Evolutionary conservation across 2,888 invertebrate genomes (phyloP).

Genomic region (Chloroclysta siterata): DNA sequence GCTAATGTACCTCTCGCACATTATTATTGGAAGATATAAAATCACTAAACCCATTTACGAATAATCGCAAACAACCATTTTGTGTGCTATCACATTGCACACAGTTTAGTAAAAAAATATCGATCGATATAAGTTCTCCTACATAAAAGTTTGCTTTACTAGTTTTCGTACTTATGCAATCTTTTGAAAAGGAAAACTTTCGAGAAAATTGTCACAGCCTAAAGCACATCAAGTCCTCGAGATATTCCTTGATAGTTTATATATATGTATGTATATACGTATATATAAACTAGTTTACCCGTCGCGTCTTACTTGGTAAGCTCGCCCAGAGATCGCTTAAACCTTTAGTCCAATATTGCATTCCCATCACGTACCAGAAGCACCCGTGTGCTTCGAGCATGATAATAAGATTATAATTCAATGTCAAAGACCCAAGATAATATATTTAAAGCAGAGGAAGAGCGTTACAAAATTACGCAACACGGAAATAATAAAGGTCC

Average conservation of each 20-base stretch:
- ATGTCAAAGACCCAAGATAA: slow-evolving; percentile 51
- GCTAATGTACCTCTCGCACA: too few relatives aligned
- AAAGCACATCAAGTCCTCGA: slow-evolving; percentile 1
- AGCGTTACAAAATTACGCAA: slow-evolving; percentile 37
- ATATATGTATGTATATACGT: too few relatives aligned
- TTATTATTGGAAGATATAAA: too few relatives aligned
- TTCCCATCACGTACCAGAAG: slow-evolving; percentile 48
- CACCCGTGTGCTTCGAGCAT: slow-evolving; percentile 45
- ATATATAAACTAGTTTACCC: slow-evolving; percentile 1
- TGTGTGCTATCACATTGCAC: too few relatives aligned
- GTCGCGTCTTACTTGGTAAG: slow-evolving; percentile 37
- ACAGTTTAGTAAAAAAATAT: too few relatives aligned
- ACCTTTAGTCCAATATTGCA: slow-evolving; percentile 46
- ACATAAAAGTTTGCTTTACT: too few relatives aligned
- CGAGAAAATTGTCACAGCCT: not conserved
- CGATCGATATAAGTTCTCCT: too few relatives aligned
- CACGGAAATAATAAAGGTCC: slow-evolving; percentile 34
- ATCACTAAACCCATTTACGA: too few relatives aligned
- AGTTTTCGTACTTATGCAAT: too few relatives aligned
- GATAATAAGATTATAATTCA: slow-evolving; percentile 51
- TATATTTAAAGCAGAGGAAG: slow-evolving; percentile 48
- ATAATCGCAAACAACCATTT: too few relatives aligned
- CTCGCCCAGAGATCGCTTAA: slow-evolving; percentile 39
- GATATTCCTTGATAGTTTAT: slow-evolving; percentile 12
- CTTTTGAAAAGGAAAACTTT: not conserved